These are phyloP conservation scores for Epinotia ramella DNA, from an alignment of 2,888 invertebrate species.

Conservation along the genomic window DNA sequence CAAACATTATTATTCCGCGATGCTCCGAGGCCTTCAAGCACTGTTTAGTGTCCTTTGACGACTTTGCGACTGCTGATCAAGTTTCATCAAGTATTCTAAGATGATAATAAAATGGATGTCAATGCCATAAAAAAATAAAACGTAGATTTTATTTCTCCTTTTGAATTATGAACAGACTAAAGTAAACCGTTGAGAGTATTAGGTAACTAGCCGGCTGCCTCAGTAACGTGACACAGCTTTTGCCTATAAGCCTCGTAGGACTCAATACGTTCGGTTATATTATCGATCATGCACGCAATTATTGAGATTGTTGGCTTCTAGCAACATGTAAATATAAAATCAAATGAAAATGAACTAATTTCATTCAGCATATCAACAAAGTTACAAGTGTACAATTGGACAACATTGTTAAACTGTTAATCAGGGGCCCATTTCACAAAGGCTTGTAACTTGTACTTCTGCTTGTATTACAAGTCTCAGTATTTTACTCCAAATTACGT, in stretches of 20 bases:
- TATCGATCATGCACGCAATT: too few relatives aligned
- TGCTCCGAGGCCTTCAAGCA: slow-evolving; percentile 1
- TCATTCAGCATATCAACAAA: too few relatives aligned
- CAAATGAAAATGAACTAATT: too few relatives aligned
- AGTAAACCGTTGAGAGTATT: slow-evolving; percentile 10
- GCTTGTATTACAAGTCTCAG: too few relatives aligned
- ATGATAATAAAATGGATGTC: background rate
- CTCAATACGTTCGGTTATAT: background rate
- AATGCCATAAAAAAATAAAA: too few relatives aligned
- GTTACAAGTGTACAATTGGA: too few relatives aligned
- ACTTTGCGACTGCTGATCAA: slow-evolving; percentile 15
- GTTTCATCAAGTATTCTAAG: slow-evolving; percentile 6
- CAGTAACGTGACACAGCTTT: slow-evolving; percentile 22
- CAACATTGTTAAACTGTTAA: too few relatives aligned
- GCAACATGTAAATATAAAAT: too few relatives aligned
- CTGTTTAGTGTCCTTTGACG: slow-evolving; percentile 16
- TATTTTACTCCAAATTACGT: too few relatives aligned
- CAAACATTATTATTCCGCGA: background rate
- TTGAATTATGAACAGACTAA: background rate
- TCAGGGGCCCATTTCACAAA: too few relatives aligned
- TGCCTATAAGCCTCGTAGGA: background rate
- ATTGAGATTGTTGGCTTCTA: too few relatives aligned
- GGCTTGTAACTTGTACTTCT: too few relatives aligned
- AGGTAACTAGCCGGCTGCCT: slow-evolving; percentile 26
- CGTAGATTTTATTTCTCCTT: background rate